Evolutionary conservation across 1,140 invertebrate genomes (phyloP).

Genomic region (Drosophila santomea): DNA sequence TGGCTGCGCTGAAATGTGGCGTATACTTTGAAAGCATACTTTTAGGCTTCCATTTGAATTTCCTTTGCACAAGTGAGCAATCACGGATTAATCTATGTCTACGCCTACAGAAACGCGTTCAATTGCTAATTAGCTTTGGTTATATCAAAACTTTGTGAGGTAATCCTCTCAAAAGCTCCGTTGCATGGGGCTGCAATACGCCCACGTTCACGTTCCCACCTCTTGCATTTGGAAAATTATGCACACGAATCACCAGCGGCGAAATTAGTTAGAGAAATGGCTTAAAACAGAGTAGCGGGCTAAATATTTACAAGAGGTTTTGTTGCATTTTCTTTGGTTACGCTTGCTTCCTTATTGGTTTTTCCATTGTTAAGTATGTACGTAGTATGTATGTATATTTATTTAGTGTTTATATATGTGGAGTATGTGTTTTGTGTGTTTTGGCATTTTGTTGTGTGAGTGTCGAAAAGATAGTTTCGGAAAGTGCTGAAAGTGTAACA

Average conservation of each 20-base stretch:
- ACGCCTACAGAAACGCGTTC: conserved; percentile 13
- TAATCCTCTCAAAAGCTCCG: conserved; percentile 39
- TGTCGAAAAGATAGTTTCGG: conserved; percentile 75
- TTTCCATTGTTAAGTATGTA: conserved; percentile 56
- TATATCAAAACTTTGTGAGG: conserved; percentile 47
- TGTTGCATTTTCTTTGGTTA: conserved; percentile 47
- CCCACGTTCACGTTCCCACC: conserved; percentile 1
- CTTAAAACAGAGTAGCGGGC: conserved; percentile 48
- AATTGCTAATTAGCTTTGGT: conserved; percentile 46
- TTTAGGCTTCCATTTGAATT: conserved; percentile 1
- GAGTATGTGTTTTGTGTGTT: conserved; percentile 26
- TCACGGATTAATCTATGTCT: conserved; percentile 11
- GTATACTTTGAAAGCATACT: conserved; percentile 20
- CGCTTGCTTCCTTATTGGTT: conserved; percentile 71
- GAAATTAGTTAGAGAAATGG: conserved; percentile 49
- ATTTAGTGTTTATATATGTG: conserved; percentile 16
- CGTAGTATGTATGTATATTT: conserved; percentile 15
- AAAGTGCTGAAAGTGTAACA: conserved; percentile 80
- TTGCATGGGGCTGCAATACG: conserved; percentile 24
- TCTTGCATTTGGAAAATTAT: conserved; percentile 50
- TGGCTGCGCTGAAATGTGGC: conserved; percentile 4
- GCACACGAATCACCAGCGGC: conserved; percentile 48
- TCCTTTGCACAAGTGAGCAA: background rate
- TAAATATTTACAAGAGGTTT: conserved; percentile 74
- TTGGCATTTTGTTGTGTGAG: conserved; percentile 22